Evolutionary conservation across 92 coral and sea anemone genomes (phyloP), one percentile per base, ranked within the genome.

Genomic region (Bergia puertoricense): DNA sequence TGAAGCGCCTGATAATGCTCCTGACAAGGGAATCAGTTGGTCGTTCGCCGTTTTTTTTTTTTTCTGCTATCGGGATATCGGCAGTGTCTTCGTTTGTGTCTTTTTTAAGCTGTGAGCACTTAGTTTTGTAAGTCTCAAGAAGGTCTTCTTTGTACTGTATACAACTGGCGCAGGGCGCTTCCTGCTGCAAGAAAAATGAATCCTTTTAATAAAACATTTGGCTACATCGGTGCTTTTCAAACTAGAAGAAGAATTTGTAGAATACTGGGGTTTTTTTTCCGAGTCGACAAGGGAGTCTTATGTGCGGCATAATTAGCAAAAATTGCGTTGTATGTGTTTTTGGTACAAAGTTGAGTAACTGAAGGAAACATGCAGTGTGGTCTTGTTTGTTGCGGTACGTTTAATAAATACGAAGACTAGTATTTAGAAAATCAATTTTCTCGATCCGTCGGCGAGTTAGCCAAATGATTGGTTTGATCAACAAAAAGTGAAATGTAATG

Each of bases 1-100:
- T 46, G 42, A 48, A 30, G 42, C 82, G 82, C 82, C 62, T 79
- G 16, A n/a, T 22, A 79, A 79, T 79, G 82, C 82, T 79, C 20
- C 82, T 36, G 66, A 79, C 41, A 54, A 79, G 14, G 7, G 14
- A 66, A 48, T 79, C 42, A 22, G 82, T 79, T 11, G 65, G 82
- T 23, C 67, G 62, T 45, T 50, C 66, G 8, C 7, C 16, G 39
- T 1, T 9, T n/a, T 37, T 50, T 51, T 66, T n/a, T 4, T 48
- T 79, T 18, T 20, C 14, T 6, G n/a, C 66, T 79, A 43, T 51
- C 40, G 37, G 42, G 36, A n/a, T 0, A 23, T 36, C 9, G 66
- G 40, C 66, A 10, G 82, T 50, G 66, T 50, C 82, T 79, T 46
- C 82, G 8, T 7, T 30, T n/a, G 16, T 23, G 38, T 76, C 37